phyloP scores from a whole-genome alignment of 2,888 invertebrate species.

The Stratiomys singularior region DNA sequence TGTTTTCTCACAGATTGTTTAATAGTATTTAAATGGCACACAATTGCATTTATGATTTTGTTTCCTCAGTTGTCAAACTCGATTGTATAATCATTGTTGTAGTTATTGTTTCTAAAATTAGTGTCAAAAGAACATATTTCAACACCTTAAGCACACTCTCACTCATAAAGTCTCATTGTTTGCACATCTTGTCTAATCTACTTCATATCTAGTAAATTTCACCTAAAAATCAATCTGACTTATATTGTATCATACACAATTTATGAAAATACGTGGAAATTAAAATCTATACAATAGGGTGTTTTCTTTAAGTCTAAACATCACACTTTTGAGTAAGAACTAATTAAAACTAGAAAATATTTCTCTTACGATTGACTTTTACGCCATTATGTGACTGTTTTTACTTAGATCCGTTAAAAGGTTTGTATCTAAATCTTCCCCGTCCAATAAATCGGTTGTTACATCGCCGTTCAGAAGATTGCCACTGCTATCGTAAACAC shows the following conservation, averaged over 20 bases:
- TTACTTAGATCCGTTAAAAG: conserved; percentile 64
- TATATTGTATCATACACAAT: conserved; percentile 24
- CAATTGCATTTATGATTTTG: neutral
- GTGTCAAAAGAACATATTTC: neutral
- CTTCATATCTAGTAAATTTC: conserved; percentile 20
- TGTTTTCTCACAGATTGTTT: neutral
- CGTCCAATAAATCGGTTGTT: conserved; percentile 61
- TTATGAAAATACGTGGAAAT: conserved; percentile 38
- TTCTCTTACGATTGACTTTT: conserved; percentile 52
- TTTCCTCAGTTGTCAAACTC: neutral
- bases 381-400: conserved; percentile 65
- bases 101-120: neutral
- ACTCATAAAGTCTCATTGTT: neutral
- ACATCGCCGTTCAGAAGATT: conserved; percentile 62
- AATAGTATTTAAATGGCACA: conserved; percentile 31
- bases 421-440: conserved; percentile 63
- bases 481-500: conserved; percentile 43
- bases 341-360: conserved; percentile 35
- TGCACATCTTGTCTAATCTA: neutral
- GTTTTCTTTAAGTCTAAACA: conserved; percentile 33
- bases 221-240: conserved; percentile 26
- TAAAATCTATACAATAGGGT: conserved; percentile 33
- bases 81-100: neutral
- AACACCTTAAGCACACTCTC: conserved; percentile 29
- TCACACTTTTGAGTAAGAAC: conserved; percentile 45